Evolutionary conservation across 2,113 vertebrate genomes (phyloP).

Genomic region (Pan troglodytes): NHGRI_mPanTro3-v2.1_pri NC_072398.2:9384001-9384500

Average conservation of each 20-base stretch:
- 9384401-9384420: slow-evolving; percentile 68
- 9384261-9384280: background rate
- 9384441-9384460: slow-evolving; percentile 54
- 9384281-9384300: slow-evolving; percentile 20
- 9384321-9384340: slow-evolving; percentile 66
- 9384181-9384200: background rate
- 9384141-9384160: background rate
- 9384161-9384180: background rate
- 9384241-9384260: background rate
- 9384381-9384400: slow-evolving; percentile 68
- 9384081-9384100: background rate
- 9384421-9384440: slow-evolving; percentile 70
- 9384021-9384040: background rate
- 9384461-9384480: background rate
- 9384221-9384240: background rate
- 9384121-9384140: background rate
- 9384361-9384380: slow-evolving; percentile 53
- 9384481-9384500: background rate
- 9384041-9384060: background rate
- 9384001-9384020: background rate
- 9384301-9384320: slow-evolving; percentile 45
- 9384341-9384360: slow-evolving; percentile 57
- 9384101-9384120: background rate
- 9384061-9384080: background rate
- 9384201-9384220: background rate